Conservation (phyloP, 2,888 invertebrate species). For the Drosophila nr. medialis region DNA sequence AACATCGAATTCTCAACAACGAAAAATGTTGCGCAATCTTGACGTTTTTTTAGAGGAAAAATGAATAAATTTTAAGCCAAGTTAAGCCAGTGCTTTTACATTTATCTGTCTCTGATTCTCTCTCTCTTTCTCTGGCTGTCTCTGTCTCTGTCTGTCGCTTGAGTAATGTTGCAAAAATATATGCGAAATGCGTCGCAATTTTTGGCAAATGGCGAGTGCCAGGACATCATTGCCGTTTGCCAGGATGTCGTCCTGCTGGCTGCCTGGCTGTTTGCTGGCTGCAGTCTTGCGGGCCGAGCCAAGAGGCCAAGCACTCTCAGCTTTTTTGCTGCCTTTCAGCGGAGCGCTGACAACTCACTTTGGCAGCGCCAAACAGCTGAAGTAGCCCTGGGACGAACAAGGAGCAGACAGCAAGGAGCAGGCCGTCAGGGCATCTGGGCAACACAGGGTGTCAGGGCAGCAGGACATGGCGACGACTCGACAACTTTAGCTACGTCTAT, state of each 20-base stretch:
- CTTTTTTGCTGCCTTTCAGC: constrained; percentile 8
- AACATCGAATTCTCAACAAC: constrained; percentile 34
- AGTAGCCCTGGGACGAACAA: neutral
- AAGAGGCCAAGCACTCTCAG: constrained; percentile 22
- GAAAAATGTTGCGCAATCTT: neutral
- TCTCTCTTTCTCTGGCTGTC: neutral
- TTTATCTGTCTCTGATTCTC: constrained; percentile 15
- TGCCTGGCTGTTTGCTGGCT: neutral
- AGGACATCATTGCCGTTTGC: constrained; percentile 46
- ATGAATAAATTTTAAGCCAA: constrained; percentile 58
- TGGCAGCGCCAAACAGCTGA: constrained; percentile 42
- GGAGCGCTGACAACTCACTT: constrained; percentile 67
- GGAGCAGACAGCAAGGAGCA: neutral
- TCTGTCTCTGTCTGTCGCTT: constrained; percentile 3
- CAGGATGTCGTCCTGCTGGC: constrained; percentile 28
- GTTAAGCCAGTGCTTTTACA: constrained; percentile 42
- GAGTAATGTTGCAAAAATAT: constrained; percentile 71
- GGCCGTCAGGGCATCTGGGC: neutral
- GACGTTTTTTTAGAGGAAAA: constrained; percentile 5
- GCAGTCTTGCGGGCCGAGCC: constrained; percentile 8
- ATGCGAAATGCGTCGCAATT: constrained; percentile 58
- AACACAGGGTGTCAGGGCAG: neutral
- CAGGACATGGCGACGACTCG: constrained; percentile 44
- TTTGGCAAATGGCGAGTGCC: constrained; percentile 48
- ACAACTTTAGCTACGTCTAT: constrained; percentile 65